Evolutionary conservation across 2,113 vertebrate genomes (phyloP).

Genomic region (Embiotoca jacksoni): DNA sequence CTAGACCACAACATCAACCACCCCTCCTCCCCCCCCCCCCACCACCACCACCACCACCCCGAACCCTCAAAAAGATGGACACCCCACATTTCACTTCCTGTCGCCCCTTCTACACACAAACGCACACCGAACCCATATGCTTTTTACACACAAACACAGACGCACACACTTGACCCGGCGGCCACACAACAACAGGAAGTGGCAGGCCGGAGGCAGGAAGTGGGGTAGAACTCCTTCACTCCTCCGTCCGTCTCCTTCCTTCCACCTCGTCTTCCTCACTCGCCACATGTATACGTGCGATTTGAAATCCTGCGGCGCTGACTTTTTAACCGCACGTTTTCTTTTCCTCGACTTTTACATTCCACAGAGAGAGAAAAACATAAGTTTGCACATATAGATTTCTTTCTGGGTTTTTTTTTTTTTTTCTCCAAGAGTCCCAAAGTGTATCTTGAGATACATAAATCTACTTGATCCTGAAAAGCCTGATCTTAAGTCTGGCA

Average conservation of each 20-base stretch:
- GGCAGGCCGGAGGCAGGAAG: conserved; percentile 70
- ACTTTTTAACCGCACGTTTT: neutral
- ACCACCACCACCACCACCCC: neutral
- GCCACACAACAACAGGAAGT: conserved; percentile 77
- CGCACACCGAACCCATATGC: conserved; percentile 9
- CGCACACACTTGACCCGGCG: conserved; percentile 41
- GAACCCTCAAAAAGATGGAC: neutral
- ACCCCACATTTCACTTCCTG: conserved; percentile 47
- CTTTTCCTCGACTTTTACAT: too few species aligned
- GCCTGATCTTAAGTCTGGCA: conserved; percentile 37
- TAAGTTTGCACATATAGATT: too few species aligned
- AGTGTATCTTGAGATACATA: conserved; percentile 5
- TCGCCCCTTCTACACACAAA: conserved; percentile 13
- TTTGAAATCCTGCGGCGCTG: conserved; percentile 37
- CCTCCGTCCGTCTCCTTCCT: conserved; percentile 56
- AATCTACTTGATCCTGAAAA: conserved; percentile 5
- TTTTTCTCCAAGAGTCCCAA: too few species aligned
- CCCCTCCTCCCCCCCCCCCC: neutral
- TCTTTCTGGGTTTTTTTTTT: too few species aligned
- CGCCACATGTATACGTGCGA: conserved; percentile 14
- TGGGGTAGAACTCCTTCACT: conserved; percentile 42
- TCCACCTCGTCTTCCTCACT: conserved; percentile 51
- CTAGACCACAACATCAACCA: conserved; percentile 26
- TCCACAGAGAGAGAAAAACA: too few species aligned
- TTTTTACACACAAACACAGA: conserved; percentile 7